These are phyloP conservation scores for Oryctes rhinoceros DNA, from an alignment of 1,140 invertebrate species.

Conservation along the genomic window DNA sequence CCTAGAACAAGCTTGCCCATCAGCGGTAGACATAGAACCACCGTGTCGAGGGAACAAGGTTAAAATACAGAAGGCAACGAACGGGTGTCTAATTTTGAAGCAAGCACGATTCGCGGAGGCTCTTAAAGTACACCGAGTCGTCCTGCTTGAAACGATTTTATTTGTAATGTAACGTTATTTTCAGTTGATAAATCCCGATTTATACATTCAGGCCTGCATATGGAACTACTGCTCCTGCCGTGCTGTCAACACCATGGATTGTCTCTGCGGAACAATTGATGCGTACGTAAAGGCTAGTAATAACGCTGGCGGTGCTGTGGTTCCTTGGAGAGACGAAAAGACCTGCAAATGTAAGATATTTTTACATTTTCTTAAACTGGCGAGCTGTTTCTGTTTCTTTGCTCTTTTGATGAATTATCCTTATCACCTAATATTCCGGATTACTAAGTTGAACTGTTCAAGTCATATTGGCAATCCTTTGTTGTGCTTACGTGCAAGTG, in stretches of 20 bases:
- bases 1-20: not conserved
- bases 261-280: conserved; percentile 75
- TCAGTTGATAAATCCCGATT: not conserved
- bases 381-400: too few relatives aligned
- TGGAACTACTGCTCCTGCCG: conserved; percentile 77
- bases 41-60: not conserved
- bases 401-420: too few relatives aligned
- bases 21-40: not conserved
- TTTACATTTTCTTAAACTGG: too few relatives aligned
- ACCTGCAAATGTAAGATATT: conserved; percentile 73
- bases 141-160: not conserved
- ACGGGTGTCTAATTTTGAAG: not conserved
- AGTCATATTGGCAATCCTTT: too few relatives aligned
- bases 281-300: conserved; percentile 78
- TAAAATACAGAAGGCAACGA: not conserved
- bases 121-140: not conserved
- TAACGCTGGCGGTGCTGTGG: conserved; percentile 64
- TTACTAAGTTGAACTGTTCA: too few relatives aligned
- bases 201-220: conserved; percentile 69
- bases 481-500: too few relatives aligned
- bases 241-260: conserved; percentile 65
- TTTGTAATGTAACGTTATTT: not conserved
- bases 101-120: not conserved
- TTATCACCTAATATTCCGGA: too few relatives aligned
- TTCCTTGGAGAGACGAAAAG: conserved; percentile 74